phyloP scores from a whole-genome alignment of 2,888 invertebrate genomes.

The Deilephila porcellus region DNA sequence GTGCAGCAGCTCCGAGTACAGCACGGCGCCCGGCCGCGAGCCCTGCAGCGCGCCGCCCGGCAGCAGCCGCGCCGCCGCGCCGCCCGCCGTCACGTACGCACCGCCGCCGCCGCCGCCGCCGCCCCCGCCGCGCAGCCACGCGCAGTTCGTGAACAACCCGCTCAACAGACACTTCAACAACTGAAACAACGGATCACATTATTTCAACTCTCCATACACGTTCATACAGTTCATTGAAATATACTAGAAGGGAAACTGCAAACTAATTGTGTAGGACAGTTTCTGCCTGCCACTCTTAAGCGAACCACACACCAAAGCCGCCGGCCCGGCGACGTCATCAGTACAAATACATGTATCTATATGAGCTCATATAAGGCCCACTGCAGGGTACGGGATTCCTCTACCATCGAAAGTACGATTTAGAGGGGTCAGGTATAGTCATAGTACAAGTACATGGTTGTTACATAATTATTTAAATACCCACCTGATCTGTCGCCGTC shows the following conservation, averaged over 20 bases:
- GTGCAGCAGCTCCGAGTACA: slow-evolving; percentile 95
- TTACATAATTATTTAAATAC: slow-evolving; percentile 53
- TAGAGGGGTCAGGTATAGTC: too few species aligned
- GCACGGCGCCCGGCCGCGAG: slow-evolving; percentile 87
- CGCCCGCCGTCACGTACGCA: slow-evolving; percentile 75
- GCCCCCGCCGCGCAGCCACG: slow-evolving; percentile 89
- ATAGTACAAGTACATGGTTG: neutral
- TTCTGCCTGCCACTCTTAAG: too few species aligned
- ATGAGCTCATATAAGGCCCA: too few species aligned
- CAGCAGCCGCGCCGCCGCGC: slow-evolving; percentile 89
- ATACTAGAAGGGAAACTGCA: too few species aligned
- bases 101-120: slow-evolving; percentile 80
- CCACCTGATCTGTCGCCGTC: slow-evolving; percentile 86
- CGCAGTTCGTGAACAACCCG: slow-evolving; percentile 94
- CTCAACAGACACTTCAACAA: slow-evolving; percentile 90
- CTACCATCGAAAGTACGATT: too few species aligned
- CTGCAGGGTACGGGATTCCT: too few species aligned
- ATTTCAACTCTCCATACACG: too few species aligned
- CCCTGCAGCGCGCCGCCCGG: slow-evolving; percentile 90
- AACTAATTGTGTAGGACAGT: too few species aligned
- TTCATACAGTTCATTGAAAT: too few species aligned
- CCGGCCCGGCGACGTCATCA: too few species aligned
- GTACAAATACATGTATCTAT: too few species aligned
- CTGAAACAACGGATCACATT: slow-evolving; percentile 50
- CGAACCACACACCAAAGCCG: too few species aligned